phyloP scores from a whole-genome alignment of 2,113 vertebrate genomes.

The Balaenoptera acutorostrata region DNA sequence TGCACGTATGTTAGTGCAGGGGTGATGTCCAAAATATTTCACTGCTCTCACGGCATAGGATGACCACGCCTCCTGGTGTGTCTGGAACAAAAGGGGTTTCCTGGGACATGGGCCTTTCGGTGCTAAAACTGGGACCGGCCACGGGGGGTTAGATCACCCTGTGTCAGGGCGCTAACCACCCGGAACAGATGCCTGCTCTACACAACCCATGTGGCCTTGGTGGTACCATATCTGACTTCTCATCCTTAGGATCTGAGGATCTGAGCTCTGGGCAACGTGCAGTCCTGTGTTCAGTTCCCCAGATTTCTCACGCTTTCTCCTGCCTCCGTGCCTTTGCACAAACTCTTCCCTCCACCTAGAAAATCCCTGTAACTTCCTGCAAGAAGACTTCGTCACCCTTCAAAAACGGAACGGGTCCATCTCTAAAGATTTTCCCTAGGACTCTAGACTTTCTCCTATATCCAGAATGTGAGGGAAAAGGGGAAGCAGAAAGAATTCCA shows the following conservation, averaged over 20 bases:
- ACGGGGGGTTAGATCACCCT: not conserved
- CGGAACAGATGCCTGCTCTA: not conserved
- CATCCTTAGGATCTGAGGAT: not conserved
- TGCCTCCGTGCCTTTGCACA: not conserved
- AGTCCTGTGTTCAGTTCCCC: not conserved
- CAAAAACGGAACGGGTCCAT: not conserved
- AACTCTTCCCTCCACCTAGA: not conserved
- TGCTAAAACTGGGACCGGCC: not conserved
- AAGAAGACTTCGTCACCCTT: not conserved
- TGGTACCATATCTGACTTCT: accelerated
- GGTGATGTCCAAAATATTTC: not conserved
- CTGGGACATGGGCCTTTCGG: not conserved
- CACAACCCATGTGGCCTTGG: not conserved
- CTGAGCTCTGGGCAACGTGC: not conserved
- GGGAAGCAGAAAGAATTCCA: not conserved
- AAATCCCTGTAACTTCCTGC: not conserved
- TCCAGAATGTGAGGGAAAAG: not conserved
- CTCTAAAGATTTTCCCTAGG: not conserved
- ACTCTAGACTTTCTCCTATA: not conserved
- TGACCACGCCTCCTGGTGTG: not conserved
- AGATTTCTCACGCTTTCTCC: not conserved
- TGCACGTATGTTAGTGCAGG: not conserved
- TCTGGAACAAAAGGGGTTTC: not conserved
- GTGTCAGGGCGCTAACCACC: too few relatives aligned
- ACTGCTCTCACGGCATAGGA: not conserved